Evolutionary conservation across 1,140 invertebrate genomes (phyloP).

Genomic region (Hylyphantes graminicola): DNA sequence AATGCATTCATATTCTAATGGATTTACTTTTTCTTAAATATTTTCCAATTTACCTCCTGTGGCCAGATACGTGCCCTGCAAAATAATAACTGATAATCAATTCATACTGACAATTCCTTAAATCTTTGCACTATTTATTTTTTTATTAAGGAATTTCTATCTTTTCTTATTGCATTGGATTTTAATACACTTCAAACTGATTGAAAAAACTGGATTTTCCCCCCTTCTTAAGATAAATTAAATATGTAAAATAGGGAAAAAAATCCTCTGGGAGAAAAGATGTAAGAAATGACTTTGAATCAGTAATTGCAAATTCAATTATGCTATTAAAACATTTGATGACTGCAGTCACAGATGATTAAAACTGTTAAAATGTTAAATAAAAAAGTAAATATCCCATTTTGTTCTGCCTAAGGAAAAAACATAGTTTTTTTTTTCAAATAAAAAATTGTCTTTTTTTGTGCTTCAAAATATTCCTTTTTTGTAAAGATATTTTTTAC

Average conservation of each 20-base stretch:
- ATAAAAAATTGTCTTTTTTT: not conserved
- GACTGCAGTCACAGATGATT: constrained; percentile 28
- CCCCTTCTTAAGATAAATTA: constrained; percentile 1
- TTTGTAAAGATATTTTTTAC: constrained; percentile 1
- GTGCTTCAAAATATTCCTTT: constrained; percentile 4
- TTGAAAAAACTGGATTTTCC: constrained; percentile 18
- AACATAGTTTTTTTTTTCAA: not conserved
- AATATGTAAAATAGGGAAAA: constrained; percentile 5
- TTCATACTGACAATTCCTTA: not conserved
- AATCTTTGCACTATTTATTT: constrained; percentile 11
- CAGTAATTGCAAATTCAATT: constrained; percentile 54
- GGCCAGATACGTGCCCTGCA: not conserved
- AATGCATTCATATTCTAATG: constrained; percentile 46
- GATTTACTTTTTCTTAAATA: constrained; percentile 33
- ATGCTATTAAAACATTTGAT: constrained; percentile 57
- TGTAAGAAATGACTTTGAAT: constrained; percentile 21
- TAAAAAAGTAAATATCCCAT: not conserved
- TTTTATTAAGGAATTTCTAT: constrained; percentile 35
- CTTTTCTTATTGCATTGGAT: constrained; percentile 26
- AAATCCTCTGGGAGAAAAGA: not conserved
- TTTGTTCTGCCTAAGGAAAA: constrained; percentile 18
- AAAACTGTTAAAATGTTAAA: constrained; percentile 31
- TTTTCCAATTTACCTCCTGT: constrained; percentile 14
- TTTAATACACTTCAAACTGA: constrained; percentile 31
- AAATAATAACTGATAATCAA: not conserved